Percentiles rank a stretch among this genome's conserved stretches.
Evolutionary conservation across 1,140 invertebrate species (phyloP).

Genomic region (Armadillidium nasatum): DNA sequence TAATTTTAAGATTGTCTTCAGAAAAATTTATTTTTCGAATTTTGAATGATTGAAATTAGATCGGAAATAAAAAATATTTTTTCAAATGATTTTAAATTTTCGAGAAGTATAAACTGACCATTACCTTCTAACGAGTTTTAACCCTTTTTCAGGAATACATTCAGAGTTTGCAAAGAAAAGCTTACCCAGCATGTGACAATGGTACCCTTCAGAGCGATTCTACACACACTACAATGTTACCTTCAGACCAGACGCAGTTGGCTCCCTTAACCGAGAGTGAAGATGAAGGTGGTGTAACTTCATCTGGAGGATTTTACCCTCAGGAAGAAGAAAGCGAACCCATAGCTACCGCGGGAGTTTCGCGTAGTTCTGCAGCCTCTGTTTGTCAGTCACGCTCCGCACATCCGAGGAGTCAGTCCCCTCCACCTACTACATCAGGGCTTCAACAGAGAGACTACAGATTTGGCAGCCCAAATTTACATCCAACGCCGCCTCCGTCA

Average conservation of each 20-base stretch:
- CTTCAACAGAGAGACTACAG: neutral
- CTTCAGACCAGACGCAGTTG: slow-evolving; percentile 53
- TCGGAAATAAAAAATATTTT: too few relatives aligned
- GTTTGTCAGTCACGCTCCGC: neutral
- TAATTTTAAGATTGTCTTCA: too few relatives aligned
- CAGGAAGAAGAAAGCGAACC: neutral
- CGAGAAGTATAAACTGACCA: too few relatives aligned
- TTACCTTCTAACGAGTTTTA: too few relatives aligned
- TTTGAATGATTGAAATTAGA: too few relatives aligned
- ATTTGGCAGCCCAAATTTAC: neutral
- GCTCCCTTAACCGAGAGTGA: slow-evolving; percentile 53
- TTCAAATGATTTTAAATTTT: too few relatives aligned
- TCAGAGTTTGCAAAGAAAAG: slow-evolving; percentile 68
- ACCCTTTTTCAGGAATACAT: slow-evolving; percentile 66
- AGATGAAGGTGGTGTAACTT: slow-evolving; percentile 48
- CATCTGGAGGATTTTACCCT: neutral
- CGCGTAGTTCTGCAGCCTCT: neutral
- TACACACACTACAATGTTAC: slow-evolving; percentile 63
- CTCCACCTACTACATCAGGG: neutral
- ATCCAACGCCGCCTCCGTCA: neutral
- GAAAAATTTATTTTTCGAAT: too few relatives aligned
- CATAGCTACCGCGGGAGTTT: neutral
- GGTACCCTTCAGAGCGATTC: slow-evolving; percentile 69
- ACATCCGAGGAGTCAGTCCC: too few relatives aligned
- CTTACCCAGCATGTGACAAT: slow-evolving; percentile 62